Percentiles rank a stretch among this genome's conserved stretches.
These are phyloP conservation scores for Trissoscelio sp. DNA, from an alignment of 2,888 invertebrate genomes.

Conservation along the genomic window DNA sequence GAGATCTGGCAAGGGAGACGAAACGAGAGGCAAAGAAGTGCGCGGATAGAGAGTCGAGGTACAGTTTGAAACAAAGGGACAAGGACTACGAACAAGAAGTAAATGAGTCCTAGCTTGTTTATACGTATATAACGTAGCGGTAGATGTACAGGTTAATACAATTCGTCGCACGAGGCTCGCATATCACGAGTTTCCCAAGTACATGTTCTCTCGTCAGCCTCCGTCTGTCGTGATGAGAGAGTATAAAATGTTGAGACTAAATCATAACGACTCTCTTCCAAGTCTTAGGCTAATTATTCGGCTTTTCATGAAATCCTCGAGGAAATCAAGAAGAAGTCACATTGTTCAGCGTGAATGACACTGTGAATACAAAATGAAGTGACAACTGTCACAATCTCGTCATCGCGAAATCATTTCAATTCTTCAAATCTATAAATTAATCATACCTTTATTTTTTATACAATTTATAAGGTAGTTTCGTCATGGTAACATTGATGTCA, in stretches of 20 bases:
- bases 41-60: constrained; percentile 39
- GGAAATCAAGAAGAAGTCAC: constrained; percentile 37
- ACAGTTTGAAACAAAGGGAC: constrained; percentile 63
- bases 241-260: constrained; percentile 72
- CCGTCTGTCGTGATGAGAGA: constrained; percentile 68
- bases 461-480: background rate
- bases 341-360: constrained; percentile 7
- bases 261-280: constrained; percentile 69
- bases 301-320: constrained; percentile 45
- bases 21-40: constrained; percentile 49
- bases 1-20: constrained; percentile 34
- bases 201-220: constrained; percentile 61
- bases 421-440: background rate
- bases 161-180: constrained; percentile 66
- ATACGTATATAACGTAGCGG: constrained; percentile 61
- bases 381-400: constrained; percentile 15
- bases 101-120: constrained; percentile 65
- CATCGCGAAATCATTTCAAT: constrained; percentile 4
- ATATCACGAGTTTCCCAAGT: constrained; percentile 69
- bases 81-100: constrained; percentile 61
- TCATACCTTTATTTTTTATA: too few relatives aligned
- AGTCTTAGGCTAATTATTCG: constrained; percentile 62
- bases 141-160: constrained; percentile 58
- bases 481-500: too few relatives aligned
- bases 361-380: constrained; percentile 15